Percentiles rank a stretch among this genome's conserved stretches.
Evolutionary conservation across 2,888 invertebrate genomes (phyloP).

Genomic region (Steinernema scapterisci): DNA sequence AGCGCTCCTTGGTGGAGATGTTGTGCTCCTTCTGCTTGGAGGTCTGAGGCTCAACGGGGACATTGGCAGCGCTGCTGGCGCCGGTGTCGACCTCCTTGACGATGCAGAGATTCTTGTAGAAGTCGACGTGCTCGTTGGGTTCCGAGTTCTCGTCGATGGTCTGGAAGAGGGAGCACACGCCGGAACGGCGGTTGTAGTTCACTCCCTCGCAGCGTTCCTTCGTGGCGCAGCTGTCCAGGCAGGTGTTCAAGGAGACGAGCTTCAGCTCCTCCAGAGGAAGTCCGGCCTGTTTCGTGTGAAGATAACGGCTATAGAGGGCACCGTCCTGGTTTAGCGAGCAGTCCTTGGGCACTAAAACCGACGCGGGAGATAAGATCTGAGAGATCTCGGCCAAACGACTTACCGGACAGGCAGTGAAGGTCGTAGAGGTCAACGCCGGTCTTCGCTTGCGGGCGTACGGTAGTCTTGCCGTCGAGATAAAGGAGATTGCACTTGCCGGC

Average conservation of each 20-base stretch:
- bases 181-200: constrained; percentile 66
- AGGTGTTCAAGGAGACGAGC: constrained; percentile 60
- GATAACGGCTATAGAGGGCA: constrained; percentile 63
- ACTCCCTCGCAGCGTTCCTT: constrained; percentile 59
- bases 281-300: constrained; percentile 63
- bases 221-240: constrained; percentile 60
- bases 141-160: constrained; percentile 54
- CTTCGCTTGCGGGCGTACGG: constrained; percentile 60
- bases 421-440: constrained; percentile 64
- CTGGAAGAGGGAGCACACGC: constrained; percentile 63
- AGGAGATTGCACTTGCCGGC: constrained; percentile 61
- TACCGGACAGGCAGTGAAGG: constrained; percentile 63
- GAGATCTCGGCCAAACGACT: constrained; percentile 29
- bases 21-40: constrained; percentile 31
- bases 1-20: background rate
- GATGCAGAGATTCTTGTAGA: constrained; percentile 66
- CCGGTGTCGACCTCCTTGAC: constrained; percentile 64
- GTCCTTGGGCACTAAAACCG: constrained; percentile 53
- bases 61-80: constrained; percentile 58
- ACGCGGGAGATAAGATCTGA: background rate
- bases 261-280: constrained; percentile 58
- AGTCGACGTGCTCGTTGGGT: constrained; percentile 62
- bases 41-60: constrained; percentile 48
- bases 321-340: constrained; percentile 59
- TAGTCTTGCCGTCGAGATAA: constrained; percentile 63